These are phyloP conservation scores for Temnothorax rugatulus DNA, from an alignment of 2,888 invertebrate species.

Conservation along the genomic window DNA sequence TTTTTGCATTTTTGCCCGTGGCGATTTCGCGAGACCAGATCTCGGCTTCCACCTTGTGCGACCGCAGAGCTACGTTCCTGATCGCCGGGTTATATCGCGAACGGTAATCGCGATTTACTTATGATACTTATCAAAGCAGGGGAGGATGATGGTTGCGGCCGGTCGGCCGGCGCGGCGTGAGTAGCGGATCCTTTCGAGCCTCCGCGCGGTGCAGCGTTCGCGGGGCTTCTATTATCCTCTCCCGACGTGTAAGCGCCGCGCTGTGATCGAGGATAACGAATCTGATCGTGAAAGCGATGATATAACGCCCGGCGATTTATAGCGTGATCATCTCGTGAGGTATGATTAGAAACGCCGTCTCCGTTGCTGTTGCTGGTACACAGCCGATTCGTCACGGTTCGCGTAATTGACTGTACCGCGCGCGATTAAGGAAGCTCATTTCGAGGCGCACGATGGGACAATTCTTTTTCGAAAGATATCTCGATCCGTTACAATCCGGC, in stretches of 20 bases:
- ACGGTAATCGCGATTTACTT: constrained; percentile 79
- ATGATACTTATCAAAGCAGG: constrained; percentile 75
- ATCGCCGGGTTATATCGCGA: constrained; percentile 71
- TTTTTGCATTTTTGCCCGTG: constrained; percentile 74
- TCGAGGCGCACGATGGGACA: constrained; percentile 4
- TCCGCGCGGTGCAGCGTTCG: constrained; percentile 11
- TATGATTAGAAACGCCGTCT: constrained; percentile 51
- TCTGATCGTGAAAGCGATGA: constrained; percentile 56
- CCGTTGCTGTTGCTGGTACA: constrained; percentile 26
- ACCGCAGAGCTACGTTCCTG: constrained; percentile 50
- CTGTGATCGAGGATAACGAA: constrained; percentile 45
- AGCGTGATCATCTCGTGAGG: constrained; percentile 45
- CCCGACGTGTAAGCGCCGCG: constrained; percentile 44
- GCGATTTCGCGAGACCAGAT: constrained; percentile 71
- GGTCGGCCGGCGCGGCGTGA: constrained; percentile 40
- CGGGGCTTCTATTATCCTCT: constrained; percentile 60
- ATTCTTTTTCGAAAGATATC: constrained; percentile 4
- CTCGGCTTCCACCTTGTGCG: constrained; percentile 58
- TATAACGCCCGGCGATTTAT: constrained; percentile 53
- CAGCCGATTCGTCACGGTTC: constrained; percentile 32
- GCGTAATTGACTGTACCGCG: constrained; percentile 15
- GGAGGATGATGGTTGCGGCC: constrained; percentile 33
- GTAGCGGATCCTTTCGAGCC: constrained; percentile 40
- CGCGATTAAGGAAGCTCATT: constrained; percentile 22
- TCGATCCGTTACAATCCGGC: neutral